Evolutionary conservation across 1,140 invertebrate genomes (phyloP).

Genomic region (Amyelois transitella): DNA sequence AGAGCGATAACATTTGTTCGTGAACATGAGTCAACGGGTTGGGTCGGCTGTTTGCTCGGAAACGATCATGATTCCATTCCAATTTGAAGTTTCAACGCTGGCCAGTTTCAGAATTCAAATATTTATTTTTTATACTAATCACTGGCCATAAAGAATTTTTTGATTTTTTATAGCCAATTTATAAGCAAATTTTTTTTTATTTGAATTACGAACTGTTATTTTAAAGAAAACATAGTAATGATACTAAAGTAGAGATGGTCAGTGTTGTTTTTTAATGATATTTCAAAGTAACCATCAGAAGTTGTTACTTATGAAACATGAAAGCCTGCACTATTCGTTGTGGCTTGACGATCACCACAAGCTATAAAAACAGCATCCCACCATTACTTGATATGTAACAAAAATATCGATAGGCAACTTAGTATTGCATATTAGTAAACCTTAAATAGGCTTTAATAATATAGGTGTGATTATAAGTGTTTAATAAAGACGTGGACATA

Average conservation of each 20-base stretch:
- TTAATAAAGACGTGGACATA: too few relatives aligned
- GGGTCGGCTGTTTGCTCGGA: slow-evolving; percentile 26
- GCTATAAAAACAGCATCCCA: too few relatives aligned
- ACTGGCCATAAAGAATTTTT: neutral
- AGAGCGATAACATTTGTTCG: slow-evolving; percentile 70
- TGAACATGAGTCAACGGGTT: slow-evolving; percentile 60
- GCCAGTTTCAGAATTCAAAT: neutral
- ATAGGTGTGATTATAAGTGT: too few relatives aligned
- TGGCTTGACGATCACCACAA: neutral
- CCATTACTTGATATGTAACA: too few relatives aligned
- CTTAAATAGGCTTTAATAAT: neutral
- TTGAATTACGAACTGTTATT: neutral
- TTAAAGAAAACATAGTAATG: too few relatives aligned
- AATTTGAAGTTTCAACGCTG: slow-evolving; percentile 24
- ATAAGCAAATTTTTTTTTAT: neutral
- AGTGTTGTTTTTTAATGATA: neutral
- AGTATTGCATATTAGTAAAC: neutral
- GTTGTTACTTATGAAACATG: neutral
- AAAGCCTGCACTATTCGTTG: neutral
- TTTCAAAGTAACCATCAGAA: neutral
- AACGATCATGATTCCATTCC: slow-evolving; percentile 42
- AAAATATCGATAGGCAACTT: too few relatives aligned
- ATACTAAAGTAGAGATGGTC: too few relatives aligned
- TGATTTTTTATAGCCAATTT: neutral
- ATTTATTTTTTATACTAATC: neutral